A percentile compares a stretch with the other conserved stretches of the same genome.
Evolutionary conservation across 92 coral and sea anemone species (phyloP).

Genomic region (Galaxea fascicularis): DNA sequence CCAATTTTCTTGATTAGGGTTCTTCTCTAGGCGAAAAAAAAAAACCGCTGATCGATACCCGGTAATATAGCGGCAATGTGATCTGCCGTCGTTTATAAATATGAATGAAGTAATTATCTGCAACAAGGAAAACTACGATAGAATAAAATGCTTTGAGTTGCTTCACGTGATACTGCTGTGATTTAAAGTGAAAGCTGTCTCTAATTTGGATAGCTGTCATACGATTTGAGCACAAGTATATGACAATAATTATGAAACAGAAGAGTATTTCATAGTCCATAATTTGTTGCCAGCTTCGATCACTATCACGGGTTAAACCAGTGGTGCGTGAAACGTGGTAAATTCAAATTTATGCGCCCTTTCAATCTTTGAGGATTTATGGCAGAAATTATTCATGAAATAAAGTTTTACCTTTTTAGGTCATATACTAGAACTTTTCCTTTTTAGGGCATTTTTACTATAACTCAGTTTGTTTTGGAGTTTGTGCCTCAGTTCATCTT

Average conservation of each 20-base stretch:
- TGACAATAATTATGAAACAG: not conserved
- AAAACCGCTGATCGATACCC: too few species aligned
- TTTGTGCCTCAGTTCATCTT: too few species aligned
- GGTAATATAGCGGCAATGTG: not conserved
- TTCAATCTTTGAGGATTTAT: not conserved
- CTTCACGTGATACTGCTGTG: not conserved
- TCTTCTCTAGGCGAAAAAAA: too few species aligned
- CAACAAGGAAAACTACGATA: slow-evolving; percentile 8
- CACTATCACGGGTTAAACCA: too few species aligned
- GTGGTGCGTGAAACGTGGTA: too few species aligned
- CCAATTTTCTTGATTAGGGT: too few species aligned
- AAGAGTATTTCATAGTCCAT: too few species aligned
- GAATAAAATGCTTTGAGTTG: not conserved
- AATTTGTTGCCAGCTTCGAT: too few species aligned
- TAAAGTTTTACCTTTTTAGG: not conserved
- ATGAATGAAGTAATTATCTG: not conserved
- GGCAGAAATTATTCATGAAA: not conserved
- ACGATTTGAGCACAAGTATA: not conserved
- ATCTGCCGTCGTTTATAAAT: slow-evolving; percentile 1
- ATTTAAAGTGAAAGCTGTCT: not conserved
- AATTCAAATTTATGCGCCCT: not conserved
- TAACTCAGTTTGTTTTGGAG: not conserved
- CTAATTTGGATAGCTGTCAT: not conserved
- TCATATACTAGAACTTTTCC: not conserved
- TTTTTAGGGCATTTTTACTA: not conserved